phyloP scores from a whole-genome alignment of 1,140 invertebrate species.

The Hypsibius dujardini region DNA sequence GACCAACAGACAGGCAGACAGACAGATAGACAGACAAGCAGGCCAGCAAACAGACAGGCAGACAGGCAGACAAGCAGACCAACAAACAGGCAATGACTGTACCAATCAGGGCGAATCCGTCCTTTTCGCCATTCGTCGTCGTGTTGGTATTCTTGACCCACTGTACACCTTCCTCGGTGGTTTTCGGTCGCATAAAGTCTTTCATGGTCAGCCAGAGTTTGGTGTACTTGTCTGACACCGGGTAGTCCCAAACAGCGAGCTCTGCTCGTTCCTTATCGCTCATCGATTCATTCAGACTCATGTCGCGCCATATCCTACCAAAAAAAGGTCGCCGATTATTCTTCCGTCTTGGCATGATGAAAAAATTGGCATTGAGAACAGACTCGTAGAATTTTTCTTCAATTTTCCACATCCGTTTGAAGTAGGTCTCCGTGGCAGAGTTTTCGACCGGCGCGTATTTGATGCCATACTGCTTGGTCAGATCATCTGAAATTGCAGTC shows the following conservation, averaged over 20 bases:
- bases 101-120: conserved; percentile 76
- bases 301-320: conserved; percentile 85
- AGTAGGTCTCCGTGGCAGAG: conserved; percentile 72
- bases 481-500: conserved; percentile 54
- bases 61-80: neutral
- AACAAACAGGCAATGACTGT: conserved; percentile 21
- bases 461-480: conserved; percentile 84
- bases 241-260: conserved; percentile 94
- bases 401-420: conserved; percentile 84
- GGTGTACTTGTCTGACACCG: conserved; percentile 90
- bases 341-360: conserved; percentile 11
- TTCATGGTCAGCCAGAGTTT: conserved; percentile 97
- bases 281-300: conserved; percentile 81
- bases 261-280: conserved; percentile 70
- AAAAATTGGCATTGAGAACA: conserved; percentile 28
- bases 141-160: conserved; percentile 40
- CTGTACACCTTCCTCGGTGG: conserved; percentile 53
- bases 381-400: conserved; percentile 86
- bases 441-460: conserved; percentile 66
- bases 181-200: conserved; percentile 58
- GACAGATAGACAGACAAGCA: neutral
- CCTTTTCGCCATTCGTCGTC: conserved; percentile 44
- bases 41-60: neutral
- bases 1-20: neutral
- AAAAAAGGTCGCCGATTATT: conserved; percentile 19